Evolutionary conservation across 2,888 invertebrate species (phyloP).

Genomic region (Graphium colonna): DNA sequence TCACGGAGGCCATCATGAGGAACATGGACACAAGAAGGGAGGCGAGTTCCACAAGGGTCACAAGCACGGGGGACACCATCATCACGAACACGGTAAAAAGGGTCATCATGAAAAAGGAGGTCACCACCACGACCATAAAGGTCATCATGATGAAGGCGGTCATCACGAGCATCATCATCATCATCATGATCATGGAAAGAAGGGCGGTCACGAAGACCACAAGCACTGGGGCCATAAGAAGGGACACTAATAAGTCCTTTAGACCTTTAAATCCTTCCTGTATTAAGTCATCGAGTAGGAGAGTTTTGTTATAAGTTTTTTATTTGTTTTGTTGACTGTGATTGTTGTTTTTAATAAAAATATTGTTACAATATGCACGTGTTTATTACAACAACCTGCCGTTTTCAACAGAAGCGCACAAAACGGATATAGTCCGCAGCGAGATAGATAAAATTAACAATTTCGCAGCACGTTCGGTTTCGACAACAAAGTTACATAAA

Average conservation of each 20-base stretch:
- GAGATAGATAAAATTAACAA: slow-evolving; percentile 37
- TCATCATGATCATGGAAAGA: slow-evolving; percentile 85
- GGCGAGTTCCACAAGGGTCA: slow-evolving; percentile 89
- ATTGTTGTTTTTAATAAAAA: slow-evolving; percentile 49
- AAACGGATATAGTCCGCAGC: slow-evolving; percentile 4
- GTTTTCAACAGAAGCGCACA: slow-evolving; percentile 9
- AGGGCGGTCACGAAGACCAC: no score
- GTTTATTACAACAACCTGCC: slow-evolving; percentile 12
- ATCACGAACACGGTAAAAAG: slow-evolving; percentile 89
- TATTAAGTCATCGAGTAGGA: slow-evolving; percentile 54
- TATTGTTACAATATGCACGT: slow-evolving; percentile 20
- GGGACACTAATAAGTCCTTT: slow-evolving; percentile 56
- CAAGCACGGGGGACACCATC: slow-evolving; percentile 87
- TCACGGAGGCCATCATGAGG: slow-evolving; percentile 88
- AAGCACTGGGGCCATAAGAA: slow-evolving; percentile 88
- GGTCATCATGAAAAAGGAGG: no score
- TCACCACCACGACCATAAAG: slow-evolving; percentile 89
- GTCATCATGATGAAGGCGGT: no score
- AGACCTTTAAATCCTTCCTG: slow-evolving; percentile 36
- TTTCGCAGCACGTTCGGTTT: slow-evolving; percentile 60
- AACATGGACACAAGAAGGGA: slow-evolving; percentile 90
- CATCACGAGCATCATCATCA: no score
- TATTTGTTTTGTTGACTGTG: slow-evolving; percentile 59
- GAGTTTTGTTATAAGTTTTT: slow-evolving; percentile 52
- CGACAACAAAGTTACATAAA: slow-evolving; percentile 76